These are phyloP conservation scores for Oophaga sylvatica DNA, from an alignment of 2,797 vertebrate genomes.

Conservation along the genomic window DNA sequence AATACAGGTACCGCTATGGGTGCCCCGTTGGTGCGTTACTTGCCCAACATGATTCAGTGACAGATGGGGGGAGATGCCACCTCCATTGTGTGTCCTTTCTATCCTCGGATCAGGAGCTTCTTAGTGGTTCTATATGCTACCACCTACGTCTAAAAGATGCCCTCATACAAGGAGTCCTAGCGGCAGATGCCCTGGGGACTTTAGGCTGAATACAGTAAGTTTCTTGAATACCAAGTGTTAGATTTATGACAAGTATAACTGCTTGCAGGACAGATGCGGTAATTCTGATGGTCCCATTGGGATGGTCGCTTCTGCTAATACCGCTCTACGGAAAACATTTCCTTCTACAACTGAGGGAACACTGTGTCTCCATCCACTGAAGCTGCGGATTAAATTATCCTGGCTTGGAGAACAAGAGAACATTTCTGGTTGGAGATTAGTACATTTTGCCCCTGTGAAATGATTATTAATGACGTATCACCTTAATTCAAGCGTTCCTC, in stretches of 20 bases:
- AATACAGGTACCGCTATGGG: too few relatives aligned
- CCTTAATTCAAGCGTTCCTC: not conserved
- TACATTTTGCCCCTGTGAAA: conserved; percentile 30
- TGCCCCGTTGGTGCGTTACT: not conserved
- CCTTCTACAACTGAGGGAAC: conserved; percentile 25
- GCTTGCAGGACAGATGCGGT: not conserved
- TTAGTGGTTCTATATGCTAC: not conserved
- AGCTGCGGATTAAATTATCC: conserved; percentile 30
- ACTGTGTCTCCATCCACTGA: conserved; percentile 2
- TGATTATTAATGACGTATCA: not conserved
- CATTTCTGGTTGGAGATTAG: conserved; percentile 10
- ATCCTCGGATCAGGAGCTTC: not conserved
- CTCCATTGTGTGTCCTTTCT: not conserved
- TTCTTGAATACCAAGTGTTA: not conserved
- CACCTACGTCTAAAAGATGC: not conserved
- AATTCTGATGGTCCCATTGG: not conserved
- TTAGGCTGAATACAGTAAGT: not conserved
- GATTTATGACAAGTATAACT: conserved; percentile 1
- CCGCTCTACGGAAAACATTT: conserved; percentile 10
- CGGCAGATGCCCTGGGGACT: not conserved
- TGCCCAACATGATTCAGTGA: not conserved
- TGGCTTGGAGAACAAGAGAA: conserved; percentile 12
- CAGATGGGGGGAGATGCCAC: not conserved
- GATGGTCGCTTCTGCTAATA: not conserved
- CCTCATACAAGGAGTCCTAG: not conserved